These are phyloP conservation scores for Yponomeuta plumbellus DNA, from an alignment of 2,888 invertebrate species.

Conservation along the genomic window DNA sequence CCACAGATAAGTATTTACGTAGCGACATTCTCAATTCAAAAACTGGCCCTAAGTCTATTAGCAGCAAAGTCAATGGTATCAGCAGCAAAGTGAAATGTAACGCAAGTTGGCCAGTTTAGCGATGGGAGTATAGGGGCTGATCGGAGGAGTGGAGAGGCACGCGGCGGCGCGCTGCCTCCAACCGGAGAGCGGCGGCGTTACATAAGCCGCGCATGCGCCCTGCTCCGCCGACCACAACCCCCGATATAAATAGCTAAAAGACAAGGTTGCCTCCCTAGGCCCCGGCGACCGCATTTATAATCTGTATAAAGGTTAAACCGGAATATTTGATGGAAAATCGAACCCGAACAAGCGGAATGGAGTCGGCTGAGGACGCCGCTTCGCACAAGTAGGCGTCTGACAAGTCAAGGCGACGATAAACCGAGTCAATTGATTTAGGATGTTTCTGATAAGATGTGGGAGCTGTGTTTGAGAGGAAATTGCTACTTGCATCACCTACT, in stretches of 20 bases:
- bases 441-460: conserved; percentile 4
- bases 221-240: conserved; percentile 48
- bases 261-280: conserved; percentile 73
- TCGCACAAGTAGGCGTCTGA: conserved; percentile 2
- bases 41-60: no score
- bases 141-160: conserved; percentile 28
- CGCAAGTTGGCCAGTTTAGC: no score
- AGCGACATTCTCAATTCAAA: no score
- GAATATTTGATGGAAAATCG: conserved; percentile 65
- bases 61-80: no score
- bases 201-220: conserved; percentile 68
- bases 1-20: no score
- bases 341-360: conserved; percentile 36
- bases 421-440: conserved; percentile 10
- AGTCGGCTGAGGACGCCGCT: neutral
- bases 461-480: neutral
- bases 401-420: conserved; percentile 11
- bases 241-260: conserved; percentile 74
- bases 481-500: neutral
- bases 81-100: no score
- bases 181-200: conserved; percentile 41
- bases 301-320: conserved; percentile 71
- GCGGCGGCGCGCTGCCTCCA: conserved; percentile 30
- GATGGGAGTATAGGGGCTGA: no score
- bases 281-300: conserved; percentile 70